Percentiles rank a stretch among this genome's conserved stretches.
These are phyloP conservation scores for Spodoptera picta DNA, from an alignment of 2,888 invertebrate species.

Conservation along the genomic window DNA sequence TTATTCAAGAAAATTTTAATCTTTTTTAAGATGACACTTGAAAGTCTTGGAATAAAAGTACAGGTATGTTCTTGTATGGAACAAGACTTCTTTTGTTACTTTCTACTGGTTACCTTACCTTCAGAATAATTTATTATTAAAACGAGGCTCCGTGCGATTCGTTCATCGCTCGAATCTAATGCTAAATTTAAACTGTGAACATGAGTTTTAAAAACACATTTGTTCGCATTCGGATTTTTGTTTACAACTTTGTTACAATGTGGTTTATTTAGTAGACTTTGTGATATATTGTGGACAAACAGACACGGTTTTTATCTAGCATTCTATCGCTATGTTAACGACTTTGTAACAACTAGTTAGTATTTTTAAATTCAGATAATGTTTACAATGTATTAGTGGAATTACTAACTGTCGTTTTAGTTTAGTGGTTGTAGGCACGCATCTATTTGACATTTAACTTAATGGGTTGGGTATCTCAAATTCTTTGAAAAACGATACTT, in stretches of 20 bases:
- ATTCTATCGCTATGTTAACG: no score
- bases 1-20: no score
- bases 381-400: no score
- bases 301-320: neutral
- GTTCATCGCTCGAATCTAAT: conserved; percentile 33
- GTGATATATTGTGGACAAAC: neutral
- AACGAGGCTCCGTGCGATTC: conserved; percentile 24
- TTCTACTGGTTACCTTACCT: conserved; percentile 13
- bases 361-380: no score
- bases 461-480: no score
- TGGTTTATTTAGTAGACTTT: neutral
- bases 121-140: conserved; percentile 50
- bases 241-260: conserved; percentile 1
- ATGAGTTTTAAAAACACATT: conserved; percentile 18
- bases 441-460: no score
- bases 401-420: no score
- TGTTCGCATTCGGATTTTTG: conserved; percentile 17
- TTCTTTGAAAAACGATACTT: no score
- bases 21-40: no score
- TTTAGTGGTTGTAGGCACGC: no score
- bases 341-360: no score
- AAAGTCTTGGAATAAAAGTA: no score
- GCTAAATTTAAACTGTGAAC: conserved; percentile 24
- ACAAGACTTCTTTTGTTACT: conserved; percentile 3
- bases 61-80: neutral